Conservation (phyloP, 2,797 vertebrate genomes). For the Malacoraja senta region DNA sequence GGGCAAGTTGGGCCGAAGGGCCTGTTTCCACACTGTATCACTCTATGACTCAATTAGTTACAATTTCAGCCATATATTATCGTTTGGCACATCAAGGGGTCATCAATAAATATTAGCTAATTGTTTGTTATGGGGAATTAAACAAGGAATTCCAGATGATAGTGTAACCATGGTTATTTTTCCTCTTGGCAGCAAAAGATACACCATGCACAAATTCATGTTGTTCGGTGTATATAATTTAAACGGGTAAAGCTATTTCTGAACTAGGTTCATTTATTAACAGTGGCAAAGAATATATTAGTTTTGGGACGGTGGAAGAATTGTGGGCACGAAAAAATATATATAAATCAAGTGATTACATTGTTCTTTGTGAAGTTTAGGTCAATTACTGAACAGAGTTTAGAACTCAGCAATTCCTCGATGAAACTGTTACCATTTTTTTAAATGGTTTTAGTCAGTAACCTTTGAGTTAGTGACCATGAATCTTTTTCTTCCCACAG, state of each 20-base stretch:
- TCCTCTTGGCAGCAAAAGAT: not conserved
- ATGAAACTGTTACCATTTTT: not conserved
- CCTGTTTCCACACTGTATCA: too few species aligned
- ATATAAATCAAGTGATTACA: not conserved
- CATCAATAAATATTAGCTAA: not conserved
- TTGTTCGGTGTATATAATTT: not conserved
- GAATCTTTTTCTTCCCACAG: not conserved
- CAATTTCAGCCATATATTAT: not conserved
- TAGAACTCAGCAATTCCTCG: not conserved
- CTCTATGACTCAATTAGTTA: not conserved
- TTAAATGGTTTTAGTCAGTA: not conserved
- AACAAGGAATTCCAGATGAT: not conserved
- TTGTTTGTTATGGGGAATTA: constrained; percentile 1
- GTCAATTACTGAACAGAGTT: not conserved
- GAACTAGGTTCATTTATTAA: constrained; percentile 2
- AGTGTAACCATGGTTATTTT: not conserved
- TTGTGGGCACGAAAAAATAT: not conserved
- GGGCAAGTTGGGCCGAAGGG: too few species aligned
- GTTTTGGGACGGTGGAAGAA: not conserved
- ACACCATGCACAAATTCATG: too few species aligned
- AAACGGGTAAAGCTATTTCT: not conserved
- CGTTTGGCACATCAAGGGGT: not conserved
- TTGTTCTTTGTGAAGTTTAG: not conserved
- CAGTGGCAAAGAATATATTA: not conserved
- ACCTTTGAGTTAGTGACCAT: not conserved